Evolutionary conservation across 2,113 vertebrate genomes (phyloP).

Genomic region (Alethe diademata): DNA sequence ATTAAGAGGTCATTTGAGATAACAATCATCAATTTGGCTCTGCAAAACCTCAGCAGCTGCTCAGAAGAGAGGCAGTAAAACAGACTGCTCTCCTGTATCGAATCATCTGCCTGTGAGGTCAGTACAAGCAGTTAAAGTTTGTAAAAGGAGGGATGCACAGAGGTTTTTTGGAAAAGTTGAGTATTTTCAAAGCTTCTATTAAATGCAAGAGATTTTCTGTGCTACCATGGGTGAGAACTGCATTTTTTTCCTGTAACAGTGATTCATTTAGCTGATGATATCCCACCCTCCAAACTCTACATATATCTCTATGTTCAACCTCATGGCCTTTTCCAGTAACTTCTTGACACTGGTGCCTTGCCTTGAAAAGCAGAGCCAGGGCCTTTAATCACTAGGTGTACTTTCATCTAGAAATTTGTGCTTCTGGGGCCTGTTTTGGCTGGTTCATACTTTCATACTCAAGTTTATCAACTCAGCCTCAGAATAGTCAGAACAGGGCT

Average conservation of each 20-base stretch:
- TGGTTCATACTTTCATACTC: neutral
- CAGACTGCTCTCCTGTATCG: neutral
- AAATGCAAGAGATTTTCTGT: neutral
- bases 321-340: neutral
- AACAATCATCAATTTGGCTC: neutral
- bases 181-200: neutral
- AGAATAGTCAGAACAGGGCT: neutral
- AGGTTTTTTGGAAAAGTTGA: neutral
- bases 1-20: constrained; percentile 24
- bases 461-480: neutral
- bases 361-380: neutral
- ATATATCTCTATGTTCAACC: neutral
- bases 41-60: neutral
- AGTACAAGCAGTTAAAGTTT: neutral
- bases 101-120: neutral
- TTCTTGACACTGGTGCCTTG: neutral
- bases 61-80: neutral
- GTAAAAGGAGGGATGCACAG: neutral
- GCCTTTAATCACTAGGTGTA: neutral
- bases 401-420: neutral
- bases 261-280: neutral
- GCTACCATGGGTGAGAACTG: neutral
- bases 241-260: neutral
- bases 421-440: neutral
- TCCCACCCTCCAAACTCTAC: neutral